Percentiles rank a stretch among this genome's conserved stretches.
These are phyloP conservation scores for Cryptomyrus ogoouensis DNA, from an alignment of 2,113 vertebrate species.

Conservation along the genomic window DNA sequence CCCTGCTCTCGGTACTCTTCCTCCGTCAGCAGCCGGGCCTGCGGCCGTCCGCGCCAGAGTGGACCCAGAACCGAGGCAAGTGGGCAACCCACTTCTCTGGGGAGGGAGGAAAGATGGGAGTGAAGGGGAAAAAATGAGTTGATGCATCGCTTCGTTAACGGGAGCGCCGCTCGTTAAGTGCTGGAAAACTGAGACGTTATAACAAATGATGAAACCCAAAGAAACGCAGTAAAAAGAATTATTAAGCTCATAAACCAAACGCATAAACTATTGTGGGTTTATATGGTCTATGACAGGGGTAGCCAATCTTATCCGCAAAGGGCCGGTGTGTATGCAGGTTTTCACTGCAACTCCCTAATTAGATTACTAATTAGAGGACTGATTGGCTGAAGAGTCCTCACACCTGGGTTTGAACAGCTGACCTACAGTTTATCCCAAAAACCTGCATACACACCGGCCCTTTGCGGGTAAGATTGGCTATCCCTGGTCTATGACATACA, in stretches of 20 bases:
- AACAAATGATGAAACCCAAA: background rate
- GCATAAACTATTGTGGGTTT: background rate
- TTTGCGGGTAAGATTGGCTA: too few species aligned
- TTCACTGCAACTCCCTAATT: too few species aligned
- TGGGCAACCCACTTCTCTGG: conserved; percentile 53
- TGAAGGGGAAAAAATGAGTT: background rate
- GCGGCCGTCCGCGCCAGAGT: conserved; percentile 27
- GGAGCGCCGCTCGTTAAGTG: background rate
- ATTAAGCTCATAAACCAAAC: background rate
- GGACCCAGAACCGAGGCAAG: conserved; percentile 26
- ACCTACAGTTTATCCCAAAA: too few species aligned
- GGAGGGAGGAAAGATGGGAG: background rate
- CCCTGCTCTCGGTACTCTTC: conserved; percentile 69
- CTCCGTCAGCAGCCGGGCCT: conserved; percentile 56
- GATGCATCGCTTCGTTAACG: background rate
- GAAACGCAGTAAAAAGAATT: background rate
- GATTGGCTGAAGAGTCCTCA: too few species aligned
- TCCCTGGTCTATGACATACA: background rate
- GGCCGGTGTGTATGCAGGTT: too few species aligned
- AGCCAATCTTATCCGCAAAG: too few species aligned
- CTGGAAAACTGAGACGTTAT: background rate
- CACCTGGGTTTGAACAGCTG: too few species aligned
- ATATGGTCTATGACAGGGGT: background rate
- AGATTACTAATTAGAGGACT: too few species aligned
- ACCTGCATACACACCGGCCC: too few species aligned